Evolutionary conservation across 2,113 vertebrate genomes (phyloP).

Genomic region (Ranitomeya imitator): DNA sequence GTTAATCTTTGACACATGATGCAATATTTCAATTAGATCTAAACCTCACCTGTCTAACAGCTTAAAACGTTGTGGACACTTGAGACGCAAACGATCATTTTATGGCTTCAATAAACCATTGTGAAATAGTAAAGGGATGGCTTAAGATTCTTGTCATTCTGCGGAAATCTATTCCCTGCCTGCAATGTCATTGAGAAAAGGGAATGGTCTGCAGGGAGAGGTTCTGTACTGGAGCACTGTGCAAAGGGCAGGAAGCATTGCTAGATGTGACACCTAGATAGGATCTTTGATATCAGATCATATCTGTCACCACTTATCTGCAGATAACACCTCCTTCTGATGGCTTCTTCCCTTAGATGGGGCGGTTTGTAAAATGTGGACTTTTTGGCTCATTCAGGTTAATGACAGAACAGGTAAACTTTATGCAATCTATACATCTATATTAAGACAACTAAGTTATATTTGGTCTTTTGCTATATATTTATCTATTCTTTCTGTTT

Average conservation of each 20-base stretch:
- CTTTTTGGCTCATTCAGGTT: not conserved
- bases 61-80: constrained; percentile 9
- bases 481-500: not conserved
- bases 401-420: not conserved
- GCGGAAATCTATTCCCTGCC: constrained; percentile 23
- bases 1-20: constrained; percentile 58
- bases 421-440: not conserved
- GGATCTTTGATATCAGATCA: constrained; percentile 5
- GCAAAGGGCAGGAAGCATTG: constrained; percentile 16
- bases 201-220: constrained; percentile 5
- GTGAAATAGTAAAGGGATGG: constrained; percentile 16
- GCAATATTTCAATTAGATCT: constrained; percentile 52
- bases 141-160: constrained; percentile 41
- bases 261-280: constrained; percentile 22
- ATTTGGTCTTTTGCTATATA: not conserved
- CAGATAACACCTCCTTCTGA: not conserved
- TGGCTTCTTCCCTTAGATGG: not conserved
- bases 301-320: constrained; percentile 3
- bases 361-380: not conserved
- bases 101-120: constrained; percentile 49
- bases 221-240: not conserved
- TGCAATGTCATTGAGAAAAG: constrained; percentile 14
- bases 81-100: constrained; percentile 31
- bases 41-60: constrained; percentile 52
- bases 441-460: not conserved